A percentile compares a stretch with the other conserved stretches of the same genome.
phyloP scores from a whole-genome alignment of 2,113 vertebrate species.

The Proteles cristata region DNA sequence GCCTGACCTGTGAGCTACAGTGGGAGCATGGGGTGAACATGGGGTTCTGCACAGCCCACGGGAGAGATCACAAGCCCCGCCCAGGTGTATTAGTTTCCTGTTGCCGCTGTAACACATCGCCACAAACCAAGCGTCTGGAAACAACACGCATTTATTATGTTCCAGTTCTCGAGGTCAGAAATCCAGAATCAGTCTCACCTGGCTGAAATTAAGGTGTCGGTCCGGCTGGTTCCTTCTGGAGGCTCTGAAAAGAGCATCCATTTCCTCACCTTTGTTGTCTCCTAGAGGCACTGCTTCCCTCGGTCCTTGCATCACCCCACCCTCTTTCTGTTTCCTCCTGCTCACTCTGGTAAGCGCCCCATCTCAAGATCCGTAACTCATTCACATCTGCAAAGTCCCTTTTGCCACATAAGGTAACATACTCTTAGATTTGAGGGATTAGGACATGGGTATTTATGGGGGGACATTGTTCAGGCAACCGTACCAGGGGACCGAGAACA shows the following conservation, averaged over 20 bases:
- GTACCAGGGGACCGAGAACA: neutral
- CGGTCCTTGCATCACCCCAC: neutral
- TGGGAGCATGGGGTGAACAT: neutral
- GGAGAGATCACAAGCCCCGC: no score
- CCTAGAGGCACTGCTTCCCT: neutral
- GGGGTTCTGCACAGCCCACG: fast-evolving
- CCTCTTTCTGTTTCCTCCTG: neutral
- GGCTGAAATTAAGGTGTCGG: neutral
- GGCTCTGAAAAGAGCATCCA: neutral
- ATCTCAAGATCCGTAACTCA: neutral
- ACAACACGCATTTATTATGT: neutral
- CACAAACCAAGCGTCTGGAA: neutral
- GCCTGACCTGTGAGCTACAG: neutral
- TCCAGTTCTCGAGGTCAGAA: neutral
- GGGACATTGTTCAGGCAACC: fast-evolving
- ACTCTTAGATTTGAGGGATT: neutral
- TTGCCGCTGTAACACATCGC: no score
- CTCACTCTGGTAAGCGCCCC: neutral
- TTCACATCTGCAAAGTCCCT: neutral
- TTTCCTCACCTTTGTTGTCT: neutral
- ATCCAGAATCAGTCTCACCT: neutral
- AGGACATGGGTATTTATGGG: neutral
- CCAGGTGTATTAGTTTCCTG: fast-evolving
- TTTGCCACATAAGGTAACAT: neutral
- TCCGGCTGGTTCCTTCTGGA: neutral